Evolutionary conservation across 2,113 vertebrate species (phyloP), one percentile per base, ranked within the genome.

Genomic region (Oryzias curvinotus): DNA sequence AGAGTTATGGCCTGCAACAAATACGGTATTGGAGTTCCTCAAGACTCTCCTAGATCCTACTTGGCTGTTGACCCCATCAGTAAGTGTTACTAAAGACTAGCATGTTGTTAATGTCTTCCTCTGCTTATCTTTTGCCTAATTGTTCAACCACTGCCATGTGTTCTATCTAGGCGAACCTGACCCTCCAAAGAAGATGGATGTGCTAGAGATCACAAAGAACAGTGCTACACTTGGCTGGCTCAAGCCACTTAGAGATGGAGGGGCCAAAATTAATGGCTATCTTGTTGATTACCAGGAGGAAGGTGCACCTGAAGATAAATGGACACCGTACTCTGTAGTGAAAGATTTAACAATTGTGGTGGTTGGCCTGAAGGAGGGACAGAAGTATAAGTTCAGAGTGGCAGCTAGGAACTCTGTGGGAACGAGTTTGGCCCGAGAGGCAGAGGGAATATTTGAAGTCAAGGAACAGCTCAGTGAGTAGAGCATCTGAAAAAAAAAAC

Each of bases 391-490:
- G 84, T 99, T 98, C 65, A 94, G 95, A 89, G 97, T 98, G 36
- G 95, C 91, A 5, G 97, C 97, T 64, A 96, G 97, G 88, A 99
- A 99, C 82, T 87, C 93, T 41, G 93, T 97, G 26, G 97, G 97
- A 66, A 91, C 94, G 74, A 96, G 97, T 78, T 86, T 97, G 76
- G 93, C 97, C 48, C 92, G 94, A 86, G 96, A 99, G 87, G 80
- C 95, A 2, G 94, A 96, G 70, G 96, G 96, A 68, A 75, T 96
- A 57, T 98, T 95, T 84, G 97, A 98, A 88, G 91, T 98, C 80
- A 99, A 99, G 81, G 97, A 98, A 73, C 96, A 98, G 74, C 94
- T 98, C n/a, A 92, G 97, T 99, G 92, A 94, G 96, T 91, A 62
- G 18, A 76, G 41, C 25, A 1, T 7, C 8, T 4, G 5, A 41